Conservation (phyloP, 2,797 vertebrate genomes). For the Enteromius treurensis region DNA sequence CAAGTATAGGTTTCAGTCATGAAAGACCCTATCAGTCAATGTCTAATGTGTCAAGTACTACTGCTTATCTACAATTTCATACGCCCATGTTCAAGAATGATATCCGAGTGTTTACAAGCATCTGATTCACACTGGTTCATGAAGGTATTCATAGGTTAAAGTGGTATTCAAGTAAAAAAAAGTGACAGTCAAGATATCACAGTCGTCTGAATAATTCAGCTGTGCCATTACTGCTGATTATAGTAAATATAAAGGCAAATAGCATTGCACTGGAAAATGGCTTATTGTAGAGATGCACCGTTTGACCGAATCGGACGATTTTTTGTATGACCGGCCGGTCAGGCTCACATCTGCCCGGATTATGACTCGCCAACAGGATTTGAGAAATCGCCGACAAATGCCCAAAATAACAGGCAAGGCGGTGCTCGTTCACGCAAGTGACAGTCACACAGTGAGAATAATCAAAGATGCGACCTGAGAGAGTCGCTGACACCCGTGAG, state of each 20-base stretch:
- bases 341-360: no score
- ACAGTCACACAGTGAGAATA: no score
- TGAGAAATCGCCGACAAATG: no score
- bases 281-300: no score
- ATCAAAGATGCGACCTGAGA: no score
- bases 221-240: background rate
- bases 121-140: background rate
- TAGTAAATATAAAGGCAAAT: background rate
- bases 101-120: background rate
- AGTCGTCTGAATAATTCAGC: background rate
- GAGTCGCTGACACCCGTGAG: no score
- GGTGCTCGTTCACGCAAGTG: no score
- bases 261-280: constrained; percentile 1
- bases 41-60: background rate
- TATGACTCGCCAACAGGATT: no score
- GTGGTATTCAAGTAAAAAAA: background rate
- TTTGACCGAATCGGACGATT: no score
- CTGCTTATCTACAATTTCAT: background rate
- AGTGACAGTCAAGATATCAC: background rate
- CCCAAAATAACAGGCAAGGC: no score
- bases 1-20: background rate
- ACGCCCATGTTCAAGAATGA: background rate
- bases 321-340: no score
- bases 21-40: background rate
- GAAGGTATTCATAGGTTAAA: background rate